These are phyloP conservation scores for Triplophysa tibetana DNA, from an alignment of 2,113 vertebrate genomes.

Conservation along the genomic window DNA sequence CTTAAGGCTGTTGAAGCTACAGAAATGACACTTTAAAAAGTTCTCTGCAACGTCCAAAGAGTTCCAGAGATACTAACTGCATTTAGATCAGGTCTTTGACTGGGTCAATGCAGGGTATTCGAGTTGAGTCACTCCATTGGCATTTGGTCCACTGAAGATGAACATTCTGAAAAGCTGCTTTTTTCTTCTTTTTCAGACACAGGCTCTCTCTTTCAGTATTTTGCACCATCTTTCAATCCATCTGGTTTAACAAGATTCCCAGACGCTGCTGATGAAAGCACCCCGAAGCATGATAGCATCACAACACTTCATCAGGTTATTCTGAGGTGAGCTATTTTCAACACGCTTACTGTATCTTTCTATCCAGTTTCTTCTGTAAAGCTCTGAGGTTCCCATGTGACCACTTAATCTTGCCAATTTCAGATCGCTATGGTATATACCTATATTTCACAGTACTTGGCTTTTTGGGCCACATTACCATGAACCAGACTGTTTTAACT, in stretches of 20 bases:
- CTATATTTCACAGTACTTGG: too few relatives aligned
- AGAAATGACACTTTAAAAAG: background rate
- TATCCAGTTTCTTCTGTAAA: too few relatives aligned
- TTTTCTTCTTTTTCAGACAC: background rate
- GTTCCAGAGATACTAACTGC: background rate
- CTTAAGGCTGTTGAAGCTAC: constrained; percentile 1
- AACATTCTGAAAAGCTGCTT: background rate
- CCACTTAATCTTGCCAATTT: too few relatives aligned
- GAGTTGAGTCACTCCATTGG: background rate
- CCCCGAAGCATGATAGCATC: background rate
- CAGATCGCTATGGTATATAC: too few relatives aligned
- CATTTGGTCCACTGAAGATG: background rate
- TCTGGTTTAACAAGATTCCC: background rate
- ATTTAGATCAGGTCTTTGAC: background rate
- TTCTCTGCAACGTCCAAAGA: background rate
- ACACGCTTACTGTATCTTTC: too few relatives aligned
- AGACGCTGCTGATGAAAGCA: too few relatives aligned
- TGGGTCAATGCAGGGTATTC: background rate
- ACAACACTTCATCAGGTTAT: too few relatives aligned
- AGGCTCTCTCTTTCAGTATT: background rate
- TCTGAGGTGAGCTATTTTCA: too few relatives aligned
- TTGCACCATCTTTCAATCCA: background rate
- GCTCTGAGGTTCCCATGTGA: too few relatives aligned
- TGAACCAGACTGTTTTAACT: too few relatives aligned
- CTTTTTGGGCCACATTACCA: background rate